These are phyloP conservation scores for Boleophthalmus pectinirostris DNA, from an alignment of 2,113 vertebrate species.

Conservation along the genomic window DNA sequence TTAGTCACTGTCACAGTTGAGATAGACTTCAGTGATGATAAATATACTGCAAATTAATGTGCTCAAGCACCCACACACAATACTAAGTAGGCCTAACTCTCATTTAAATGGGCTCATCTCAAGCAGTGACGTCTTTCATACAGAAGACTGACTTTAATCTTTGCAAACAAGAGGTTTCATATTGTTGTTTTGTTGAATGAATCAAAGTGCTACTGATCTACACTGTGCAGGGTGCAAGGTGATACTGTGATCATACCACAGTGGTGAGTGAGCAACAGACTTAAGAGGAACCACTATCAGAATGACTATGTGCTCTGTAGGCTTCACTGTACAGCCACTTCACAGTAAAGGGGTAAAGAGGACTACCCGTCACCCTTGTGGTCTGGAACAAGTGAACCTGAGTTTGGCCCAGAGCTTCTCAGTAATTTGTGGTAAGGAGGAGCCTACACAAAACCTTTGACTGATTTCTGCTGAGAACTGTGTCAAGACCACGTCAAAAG, in stretches of 20 bases:
- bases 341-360: constrained; percentile 63
- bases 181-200: constrained; percentile 69
- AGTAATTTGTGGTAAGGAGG: constrained; percentile 64
- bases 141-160: constrained; percentile 23
- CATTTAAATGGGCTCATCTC: not conserved
- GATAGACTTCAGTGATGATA: constrained; percentile 6
- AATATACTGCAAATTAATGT: constrained; percentile 2
- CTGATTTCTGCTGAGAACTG: constrained; percentile 41
- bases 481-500: constrained; percentile 14
- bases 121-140: constrained; percentile 36
- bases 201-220: constrained; percentile 64
- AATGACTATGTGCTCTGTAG: constrained; percentile 52
- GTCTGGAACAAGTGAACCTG: constrained; percentile 65
- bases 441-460: constrained; percentile 33
- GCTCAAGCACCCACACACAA: constrained; percentile 6
- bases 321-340: constrained; percentile 66
- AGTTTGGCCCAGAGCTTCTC: constrained; percentile 48
- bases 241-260: constrained; percentile 56
- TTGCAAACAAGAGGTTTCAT: constrained; percentile 47
- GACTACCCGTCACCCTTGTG: constrained; percentile 68
- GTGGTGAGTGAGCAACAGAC: constrained; percentile 37
- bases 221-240: constrained; percentile 38
- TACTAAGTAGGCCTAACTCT: not conserved
- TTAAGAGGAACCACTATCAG: constrained; percentile 67
- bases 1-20: constrained; percentile 62